Percentiles rank a stretch among this genome's conserved stretches.
These are phyloP conservation scores for Phoxinus dragarum DNA, from an alignment of 2,797 vertebrate genomes.

Conservation along the genomic window DNA sequence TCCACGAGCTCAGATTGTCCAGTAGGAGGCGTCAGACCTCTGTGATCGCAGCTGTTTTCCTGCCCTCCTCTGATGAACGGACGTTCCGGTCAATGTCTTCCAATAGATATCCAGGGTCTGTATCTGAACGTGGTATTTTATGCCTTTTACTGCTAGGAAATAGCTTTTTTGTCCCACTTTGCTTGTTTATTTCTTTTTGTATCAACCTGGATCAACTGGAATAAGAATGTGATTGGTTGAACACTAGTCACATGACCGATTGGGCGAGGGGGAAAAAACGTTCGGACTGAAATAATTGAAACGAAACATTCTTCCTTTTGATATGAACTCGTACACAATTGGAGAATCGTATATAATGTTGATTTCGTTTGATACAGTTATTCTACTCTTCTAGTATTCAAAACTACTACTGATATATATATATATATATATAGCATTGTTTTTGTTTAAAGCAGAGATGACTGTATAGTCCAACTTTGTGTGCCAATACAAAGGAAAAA, in stretches of 20 bases:
- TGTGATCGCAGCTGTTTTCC: constrained; percentile 9
- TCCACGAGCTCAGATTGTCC: background rate
- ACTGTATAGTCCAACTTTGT: constrained; percentile 66
- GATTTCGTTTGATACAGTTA: constrained; percentile 36
- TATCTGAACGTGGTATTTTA: constrained; percentile 19
- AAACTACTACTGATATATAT: constrained; percentile 71
- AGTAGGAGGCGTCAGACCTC: background rate
- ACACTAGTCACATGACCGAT: constrained; percentile 13
- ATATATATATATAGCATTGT: constrained; percentile 39
- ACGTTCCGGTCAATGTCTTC: constrained; percentile 58
- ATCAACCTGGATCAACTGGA: constrained; percentile 72
- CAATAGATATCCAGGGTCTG: constrained; percentile 49
- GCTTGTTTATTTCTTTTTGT: constrained; percentile 9
- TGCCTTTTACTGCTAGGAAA: constrained; percentile 27
- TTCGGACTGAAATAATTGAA: constrained; percentile 2
- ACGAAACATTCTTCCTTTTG: constrained; percentile 38
- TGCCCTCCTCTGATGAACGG: background rate
- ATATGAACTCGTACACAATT: constrained; percentile 9
- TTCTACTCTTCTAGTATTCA: constrained; percentile 44
- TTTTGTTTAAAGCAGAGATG: constrained; percentile 66
- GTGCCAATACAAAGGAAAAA: constrained; percentile 67
- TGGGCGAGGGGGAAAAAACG: background rate
- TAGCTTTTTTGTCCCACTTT: constrained; percentile 12
- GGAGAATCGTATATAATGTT: constrained; percentile 3
- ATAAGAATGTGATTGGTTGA: constrained; percentile 17